Percentiles rank a stretch among this genome's conserved stretches.
Conservation (phyloP, 35 echinoderm and acorn worm genomes). For the Ptychodera flava region DNA sequence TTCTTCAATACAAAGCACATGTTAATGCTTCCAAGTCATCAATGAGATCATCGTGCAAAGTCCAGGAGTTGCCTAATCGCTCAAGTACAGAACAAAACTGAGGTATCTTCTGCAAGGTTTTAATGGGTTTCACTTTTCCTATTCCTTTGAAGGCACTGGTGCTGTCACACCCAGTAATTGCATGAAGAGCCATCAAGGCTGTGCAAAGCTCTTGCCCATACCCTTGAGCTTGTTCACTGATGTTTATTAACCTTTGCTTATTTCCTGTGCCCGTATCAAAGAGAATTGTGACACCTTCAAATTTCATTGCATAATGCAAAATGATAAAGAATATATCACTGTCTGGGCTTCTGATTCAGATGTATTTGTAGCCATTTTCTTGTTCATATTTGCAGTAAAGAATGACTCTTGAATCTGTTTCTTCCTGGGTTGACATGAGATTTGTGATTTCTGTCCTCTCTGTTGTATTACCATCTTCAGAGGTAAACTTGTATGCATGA, state of each 20-base stretch:
- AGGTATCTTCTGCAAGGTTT: constrained; percentile 5
- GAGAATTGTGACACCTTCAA: constrained; percentile 9
- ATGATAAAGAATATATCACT: constrained; percentile 52
- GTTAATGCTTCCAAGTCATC: constrained; percentile 48
- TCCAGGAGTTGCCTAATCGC: constrained; percentile 30
- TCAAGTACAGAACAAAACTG: not conserved
- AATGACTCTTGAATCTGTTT: constrained; percentile 48
- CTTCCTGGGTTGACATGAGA: constrained; percentile 27
- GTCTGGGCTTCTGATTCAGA: constrained; percentile 7
- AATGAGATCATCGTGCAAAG: constrained; percentile 8
- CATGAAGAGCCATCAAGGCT: constrained; percentile 30
- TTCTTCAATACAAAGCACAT: constrained; percentile 23
- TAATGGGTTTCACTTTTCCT: constrained; percentile 53
- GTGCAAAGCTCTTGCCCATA: constrained; percentile 6
- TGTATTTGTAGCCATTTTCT: constrained; percentile 2
- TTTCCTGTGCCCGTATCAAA: constrained; percentile 32
- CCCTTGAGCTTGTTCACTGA: constrained; percentile 7
- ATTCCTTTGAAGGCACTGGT: constrained; percentile 51
- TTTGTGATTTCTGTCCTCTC: constrained; percentile 10
- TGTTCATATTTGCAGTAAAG: constrained; percentile 31
- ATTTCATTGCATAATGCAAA: not conserved
- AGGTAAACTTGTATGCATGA: not conserved
- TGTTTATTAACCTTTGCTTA: constrained; percentile 19
- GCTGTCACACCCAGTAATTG: constrained; percentile 34
- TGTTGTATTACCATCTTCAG: constrained; percentile 8